Percentiles rank a stretch among this genome's conserved stretches.
phyloP scores from a whole-genome alignment of 2,888 invertebrate species.

The Agonopterix arenella region DNA sequence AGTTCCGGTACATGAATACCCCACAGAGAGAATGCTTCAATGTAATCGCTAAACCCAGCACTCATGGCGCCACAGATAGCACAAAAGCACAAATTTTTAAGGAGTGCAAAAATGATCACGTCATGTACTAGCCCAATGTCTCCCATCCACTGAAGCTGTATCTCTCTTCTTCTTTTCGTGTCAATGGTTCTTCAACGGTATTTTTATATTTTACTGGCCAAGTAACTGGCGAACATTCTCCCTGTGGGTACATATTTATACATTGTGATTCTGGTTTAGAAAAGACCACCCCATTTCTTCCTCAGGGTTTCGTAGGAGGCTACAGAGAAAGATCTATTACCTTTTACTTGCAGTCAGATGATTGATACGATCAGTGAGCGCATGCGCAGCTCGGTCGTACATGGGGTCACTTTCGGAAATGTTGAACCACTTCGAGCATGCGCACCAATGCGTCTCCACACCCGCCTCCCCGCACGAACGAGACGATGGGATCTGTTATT shows the following conservation, averaged over 20 bases:
- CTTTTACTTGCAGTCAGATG: background rate
- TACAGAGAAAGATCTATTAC: background rate
- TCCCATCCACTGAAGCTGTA: too few species aligned
- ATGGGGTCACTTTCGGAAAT: conserved; percentile 12
- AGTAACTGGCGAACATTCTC: too few species aligned
- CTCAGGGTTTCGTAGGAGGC: background rate
- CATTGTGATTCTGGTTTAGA: background rate
- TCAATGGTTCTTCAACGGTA: too few species aligned
- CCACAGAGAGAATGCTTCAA: too few species aligned
- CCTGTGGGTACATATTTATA: background rate
- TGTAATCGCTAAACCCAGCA: too few species aligned
- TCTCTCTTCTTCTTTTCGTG: too few species aligned
- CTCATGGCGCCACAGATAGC: too few species aligned
- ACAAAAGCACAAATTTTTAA: too few species aligned
- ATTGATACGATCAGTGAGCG: background rate
- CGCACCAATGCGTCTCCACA: conserved; percentile 31
- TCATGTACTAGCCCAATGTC: too few species aligned
- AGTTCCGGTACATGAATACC: too few species aligned
- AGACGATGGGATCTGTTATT: conserved; percentile 20
- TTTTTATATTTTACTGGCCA: too few species aligned
- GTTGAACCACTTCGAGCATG: conserved; percentile 23
- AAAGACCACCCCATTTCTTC: background rate
- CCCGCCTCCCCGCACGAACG: conserved; percentile 28
- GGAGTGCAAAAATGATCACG: too few species aligned
- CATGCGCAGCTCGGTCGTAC: background rate